Base-by-base conservation (phyloP, 2,888 invertebrate species). In the Brenthis daphne region DNA sequence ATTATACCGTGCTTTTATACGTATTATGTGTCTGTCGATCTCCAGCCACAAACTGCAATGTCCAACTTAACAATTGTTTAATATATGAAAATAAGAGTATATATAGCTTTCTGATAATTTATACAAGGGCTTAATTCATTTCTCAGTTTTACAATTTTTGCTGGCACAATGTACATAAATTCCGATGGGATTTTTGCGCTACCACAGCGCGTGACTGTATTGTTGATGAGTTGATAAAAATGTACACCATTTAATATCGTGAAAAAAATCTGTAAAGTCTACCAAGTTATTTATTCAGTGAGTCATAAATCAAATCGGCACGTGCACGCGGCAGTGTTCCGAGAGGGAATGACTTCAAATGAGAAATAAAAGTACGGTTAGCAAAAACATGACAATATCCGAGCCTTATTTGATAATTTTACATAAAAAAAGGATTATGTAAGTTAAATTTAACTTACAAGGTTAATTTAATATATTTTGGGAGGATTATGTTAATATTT, bases 221-320 rank as follows among this genome's bases (percentile, higher is more conserved):
- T 75, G 64, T 71, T 72, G 73, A 75, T 72, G 70, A 69, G 65
- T 72, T 71, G 69, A 73, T 71, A 70, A 74, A 73, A 70, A 69
- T 68, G 60, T 67, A 70, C 70, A 72, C 64, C 70, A 69, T 72
- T 70, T 69, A 68, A 72, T 74, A 64, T 67, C 33, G 67, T 65
- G 68, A 66, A 73, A 75, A 74, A 74, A 80, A 72, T 72, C 70
- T 74, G 80, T 81, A 82, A 80, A 76, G 82, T 81, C 82, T 79
- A 56, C 77, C 74, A 80, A 82, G 81, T 86, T 87, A 88, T 89
- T 87, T 89, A 90, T 90, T 88, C 87, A 86, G 82, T 82, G 74
- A 81, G 80, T 77, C 80, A 86, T 90, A 91, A 90, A 90, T 91
- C 90, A 90, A 80, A 85, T 85, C 82, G 85, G 84, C 89, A 88